These are phyloP conservation scores for Notoglanidium macrostoma DNA, from an alignment of 2,797 vertebrate species.

Conservation along the genomic window DNA sequence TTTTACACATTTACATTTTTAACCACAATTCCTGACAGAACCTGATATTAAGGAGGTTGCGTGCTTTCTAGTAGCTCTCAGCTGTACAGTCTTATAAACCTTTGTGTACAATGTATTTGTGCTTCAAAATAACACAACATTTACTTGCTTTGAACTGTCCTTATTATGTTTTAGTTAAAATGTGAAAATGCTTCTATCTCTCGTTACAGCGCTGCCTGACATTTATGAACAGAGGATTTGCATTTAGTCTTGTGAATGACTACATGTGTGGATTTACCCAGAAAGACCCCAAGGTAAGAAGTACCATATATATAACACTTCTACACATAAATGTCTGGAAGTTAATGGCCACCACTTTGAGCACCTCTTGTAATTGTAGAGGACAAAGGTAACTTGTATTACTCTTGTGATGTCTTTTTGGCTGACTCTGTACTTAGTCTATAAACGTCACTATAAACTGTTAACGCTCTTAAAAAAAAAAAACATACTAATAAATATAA, in stretches of 20 bases:
- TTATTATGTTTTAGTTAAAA: not conserved
- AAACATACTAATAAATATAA: too few relatives aligned
- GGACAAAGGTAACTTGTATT: too few relatives aligned
- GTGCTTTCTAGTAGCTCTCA: not conserved
- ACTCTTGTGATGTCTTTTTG: too few relatives aligned
- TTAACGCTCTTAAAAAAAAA: too few relatives aligned
- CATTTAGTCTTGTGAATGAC: conserved; percentile 92
- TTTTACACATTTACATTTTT: not conserved
- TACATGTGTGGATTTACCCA: conserved; percentile 91
- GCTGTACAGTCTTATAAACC: not conserved
- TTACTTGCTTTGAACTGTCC: not conserved
- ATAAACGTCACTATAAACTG: too few relatives aligned
- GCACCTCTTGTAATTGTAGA: too few relatives aligned
- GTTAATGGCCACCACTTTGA: too few relatives aligned
- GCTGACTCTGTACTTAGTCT: too few relatives aligned
- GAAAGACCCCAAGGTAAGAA: conserved; percentile 94
- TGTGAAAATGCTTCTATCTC: conserved; percentile 1
- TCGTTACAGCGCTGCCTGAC: conserved; percentile 87
- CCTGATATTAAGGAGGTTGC: not conserved
- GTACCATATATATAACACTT: not conserved
- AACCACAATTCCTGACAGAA: not conserved
- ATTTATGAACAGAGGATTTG: conserved; percentile 95
- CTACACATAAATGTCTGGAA: too few relatives aligned
- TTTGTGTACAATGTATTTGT: not conserved
- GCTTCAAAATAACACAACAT: not conserved